Evolutionary conservation across 2,888 invertebrate species (phyloP).

Genomic region (Netelia virgata): DNA sequence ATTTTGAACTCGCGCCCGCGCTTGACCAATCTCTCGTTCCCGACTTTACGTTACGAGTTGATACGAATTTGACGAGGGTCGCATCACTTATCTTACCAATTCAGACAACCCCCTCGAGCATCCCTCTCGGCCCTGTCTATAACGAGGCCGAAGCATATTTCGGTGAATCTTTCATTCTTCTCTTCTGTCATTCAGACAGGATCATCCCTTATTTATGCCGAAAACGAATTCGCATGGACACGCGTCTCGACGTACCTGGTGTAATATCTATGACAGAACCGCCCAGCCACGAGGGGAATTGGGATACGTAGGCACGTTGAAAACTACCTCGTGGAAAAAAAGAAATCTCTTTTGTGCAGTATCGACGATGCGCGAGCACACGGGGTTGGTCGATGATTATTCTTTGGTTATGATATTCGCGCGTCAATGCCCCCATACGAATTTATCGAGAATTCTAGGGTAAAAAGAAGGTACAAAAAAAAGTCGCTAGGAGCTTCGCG

Average conservation of each 20-base stretch:
- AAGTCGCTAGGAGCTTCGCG: neutral
- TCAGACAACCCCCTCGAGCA: neutral
- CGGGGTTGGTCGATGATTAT: slow-evolving; percentile 22
- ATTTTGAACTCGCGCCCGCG: neutral
- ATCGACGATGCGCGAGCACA: neutral
- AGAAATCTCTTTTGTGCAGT: slow-evolving; percentile 37
- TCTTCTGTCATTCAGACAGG: slow-evolving; percentile 12
- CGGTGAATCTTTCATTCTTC: slow-evolving; percentile 5
- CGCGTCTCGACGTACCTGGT: neutral
- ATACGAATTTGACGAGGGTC: slow-evolving; percentile 4
- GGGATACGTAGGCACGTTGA: slow-evolving; percentile 19
- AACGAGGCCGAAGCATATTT: slow-evolving; percentile 19
- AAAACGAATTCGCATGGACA: neutral
- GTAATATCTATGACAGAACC: neutral
- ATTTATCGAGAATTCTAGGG: slow-evolving; percentile 15
- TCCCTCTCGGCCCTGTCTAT: neutral
- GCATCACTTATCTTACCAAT: slow-evolving; percentile 6
- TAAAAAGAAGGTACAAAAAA: slow-evolving; percentile 14
- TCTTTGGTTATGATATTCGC: slow-evolving; percentile 2
- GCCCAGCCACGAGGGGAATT: slow-evolving; percentile 5
- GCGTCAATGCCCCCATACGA: slow-evolving; percentile 4
- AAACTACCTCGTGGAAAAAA: neutral
- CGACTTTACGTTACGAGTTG: neutral
- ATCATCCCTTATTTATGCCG: slow-evolving; percentile 32
- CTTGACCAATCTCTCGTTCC: neutral